These are phyloP conservation scores for Uromys caudimaculatus DNA, from an alignment of 2,797 vertebrate genomes.

Conservation along the genomic window DNA sequence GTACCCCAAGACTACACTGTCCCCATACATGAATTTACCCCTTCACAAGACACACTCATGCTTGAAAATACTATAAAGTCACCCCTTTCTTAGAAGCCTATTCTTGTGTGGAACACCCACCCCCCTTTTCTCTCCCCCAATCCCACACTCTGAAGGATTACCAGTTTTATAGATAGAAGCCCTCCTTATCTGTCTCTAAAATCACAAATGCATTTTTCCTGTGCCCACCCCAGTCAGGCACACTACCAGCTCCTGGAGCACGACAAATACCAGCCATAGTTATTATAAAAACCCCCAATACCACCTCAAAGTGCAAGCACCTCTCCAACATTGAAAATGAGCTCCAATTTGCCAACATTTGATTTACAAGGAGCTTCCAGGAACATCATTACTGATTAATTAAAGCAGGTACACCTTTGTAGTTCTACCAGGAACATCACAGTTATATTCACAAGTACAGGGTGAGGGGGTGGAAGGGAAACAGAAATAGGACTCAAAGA, in stretches of 20 bases:
- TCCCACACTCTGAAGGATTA: background rate
- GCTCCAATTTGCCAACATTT: constrained; percentile 67
- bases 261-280: accelerated
- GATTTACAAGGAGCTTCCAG: constrained; percentile 64
- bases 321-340: constrained; percentile 30
- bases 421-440: constrained; percentile 47
- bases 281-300: background rate
- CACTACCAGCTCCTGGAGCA: background rate
- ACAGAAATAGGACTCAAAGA: constrained; percentile 41
- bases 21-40: background rate
- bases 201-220: background rate
- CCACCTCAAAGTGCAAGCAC: constrained; percentile 3
- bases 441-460: constrained; percentile 32
- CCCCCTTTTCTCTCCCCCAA: background rate
- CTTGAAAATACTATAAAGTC: background rate
- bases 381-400: constrained; percentile 69
- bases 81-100: background rate
- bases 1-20: accelerated
- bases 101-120: background rate
- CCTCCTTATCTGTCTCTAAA: background rate
- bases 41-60: background rate
- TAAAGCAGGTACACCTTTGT: constrained; percentile 69
- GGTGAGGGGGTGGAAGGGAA: background rate
- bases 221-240: background rate
- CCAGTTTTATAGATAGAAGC: background rate